Base-by-base conservation (phyloP, 2,797 vertebrate species). In the Ctenopoma multispine region DNA sequence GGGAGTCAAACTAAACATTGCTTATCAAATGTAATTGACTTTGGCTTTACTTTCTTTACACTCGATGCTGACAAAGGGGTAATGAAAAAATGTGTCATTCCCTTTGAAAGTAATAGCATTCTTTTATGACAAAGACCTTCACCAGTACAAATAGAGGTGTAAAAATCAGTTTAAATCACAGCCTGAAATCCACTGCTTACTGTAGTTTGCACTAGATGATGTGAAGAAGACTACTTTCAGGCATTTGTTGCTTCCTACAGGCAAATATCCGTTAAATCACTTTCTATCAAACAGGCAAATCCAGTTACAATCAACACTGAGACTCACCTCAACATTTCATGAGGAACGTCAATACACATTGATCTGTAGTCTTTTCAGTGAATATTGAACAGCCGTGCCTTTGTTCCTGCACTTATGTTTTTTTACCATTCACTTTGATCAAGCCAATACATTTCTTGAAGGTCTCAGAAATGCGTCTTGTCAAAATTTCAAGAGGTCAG, bases 1-100 rank as follows among this genome's bases (percentile, higher is more conserved):
- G 97, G 98, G 97, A 97, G 97, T 99, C 97, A 99, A 98, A 97
- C 97, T 99, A 98, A 99, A 99, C 97, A 98, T 99, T 99, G 97
- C 98, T 96, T 98, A 99, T 96, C 97, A 99, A 99, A 99, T 99
- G 98, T 99, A 99, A 99, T 99, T 98, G 95, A 96, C 96, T 96
- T 97, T 94, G 95, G 96, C 96, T 98, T 92, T 95, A 95, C 95
- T 96, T 96, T 96, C 94, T 94, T 96, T 95, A 94, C 94, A 95
- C 95, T 89, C 80, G 54, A 49, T 89, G 84, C 88, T 90, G 75
- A 86, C 81, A 81, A 87, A 87, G 76, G 79, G 75, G 49, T 76
- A 73, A 81, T 78, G 76, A 63, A 69, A 72, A 79, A 46, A 56
- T 34, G 20, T 46, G 55, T 75, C 67, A 75, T 78, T 80, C 83